These are phyloP conservation scores for Dromiciops gliroides DNA, from an alignment of 2,113 vertebrate species.

Conservation along the genomic window DNA sequence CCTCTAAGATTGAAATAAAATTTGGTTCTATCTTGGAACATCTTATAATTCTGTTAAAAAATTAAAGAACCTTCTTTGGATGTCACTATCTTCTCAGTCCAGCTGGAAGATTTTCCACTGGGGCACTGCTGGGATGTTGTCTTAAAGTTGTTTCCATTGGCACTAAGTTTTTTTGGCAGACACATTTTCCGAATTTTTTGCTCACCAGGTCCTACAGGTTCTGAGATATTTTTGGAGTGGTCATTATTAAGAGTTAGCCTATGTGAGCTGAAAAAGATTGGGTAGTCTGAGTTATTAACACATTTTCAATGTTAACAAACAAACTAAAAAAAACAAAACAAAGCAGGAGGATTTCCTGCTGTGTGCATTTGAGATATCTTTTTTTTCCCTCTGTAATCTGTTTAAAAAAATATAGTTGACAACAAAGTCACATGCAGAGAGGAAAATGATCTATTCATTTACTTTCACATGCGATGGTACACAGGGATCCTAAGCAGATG, in stretches of 20 bases:
- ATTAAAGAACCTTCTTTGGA: constrained; percentile 66
- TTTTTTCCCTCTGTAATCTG: background rate
- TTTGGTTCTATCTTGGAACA: background rate
- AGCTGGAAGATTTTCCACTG: constrained; percentile 36
- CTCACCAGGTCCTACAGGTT: constrained; percentile 54
- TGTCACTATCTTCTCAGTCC: constrained; percentile 66
- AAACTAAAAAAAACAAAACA: background rate
- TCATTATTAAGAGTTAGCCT: constrained; percentile 52
- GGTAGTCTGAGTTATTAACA: constrained; percentile 44
- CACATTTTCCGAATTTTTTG: constrained; percentile 5
- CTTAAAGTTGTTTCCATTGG: constrained; percentile 61
- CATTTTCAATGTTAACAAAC: constrained; percentile 39
- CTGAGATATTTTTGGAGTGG: constrained; percentile 36
- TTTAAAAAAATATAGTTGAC: background rate
- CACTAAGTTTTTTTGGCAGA: constrained; percentile 11
- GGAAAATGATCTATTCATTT: background rate
- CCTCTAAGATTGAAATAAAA: constrained; percentile 36
- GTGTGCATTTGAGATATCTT: background rate
- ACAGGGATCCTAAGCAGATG: background rate
- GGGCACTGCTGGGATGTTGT: constrained; percentile 59
- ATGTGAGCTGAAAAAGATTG: constrained; percentile 73
- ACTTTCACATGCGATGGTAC: background rate
- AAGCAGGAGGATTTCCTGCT: background rate
- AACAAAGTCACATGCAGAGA: background rate
- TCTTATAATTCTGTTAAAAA: constrained; percentile 8